Evolutionary conservation across 2,113 vertebrate species (phyloP), one percentile per base, ranked within the genome.

Genomic region (Saccopteryx leptura): DNA sequence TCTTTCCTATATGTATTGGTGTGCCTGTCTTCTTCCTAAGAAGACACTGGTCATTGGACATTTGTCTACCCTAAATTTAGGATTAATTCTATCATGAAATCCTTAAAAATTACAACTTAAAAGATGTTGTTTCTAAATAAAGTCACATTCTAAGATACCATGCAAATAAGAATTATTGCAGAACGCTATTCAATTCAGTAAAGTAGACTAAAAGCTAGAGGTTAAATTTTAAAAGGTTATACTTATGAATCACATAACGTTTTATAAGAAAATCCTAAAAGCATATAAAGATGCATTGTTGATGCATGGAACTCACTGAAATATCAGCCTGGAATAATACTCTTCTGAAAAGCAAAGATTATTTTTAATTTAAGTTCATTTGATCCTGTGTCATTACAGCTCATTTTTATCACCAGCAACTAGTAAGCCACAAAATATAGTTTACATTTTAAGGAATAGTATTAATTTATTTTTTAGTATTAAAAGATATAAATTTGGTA

Each of bases 311-410:
- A 95, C 97, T 78, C 5, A 0, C 63, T 96, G 82, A 92, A 95
- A 92, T 86, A 96, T 56, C 19, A 94, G 75, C 83, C 82, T 93
- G 96, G 86, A 96, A 88, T 88, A 97, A 48, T 24, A 26, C 81
- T 96, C 82, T 97, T 95, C 8, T 88, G 74, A 65, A 90, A 98
- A 96, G 46, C 79, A 97, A 96, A 54, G 5, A 19, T 97, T 60
- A 93, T 97, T 68, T 90, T 96, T 61, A 84, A 94, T 97, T 91
- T 95, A 71, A 90, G n/a, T 68, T 61, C 21, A 78, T 95, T 89
- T 96, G 78, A 97, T 89, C 23, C 80, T 89, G 58, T 90, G 33
- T 80, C 56, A 76, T 54, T 76, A 46, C 68, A 97, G 93, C 9
- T 96, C 69, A 92, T 6, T 68, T 97, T 4, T 93, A 95, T 74